These are phyloP conservation scores for Chaetorhynchus papuensis DNA, from an alignment of 2,113 vertebrate species.

Conservation along the genomic window DNA sequence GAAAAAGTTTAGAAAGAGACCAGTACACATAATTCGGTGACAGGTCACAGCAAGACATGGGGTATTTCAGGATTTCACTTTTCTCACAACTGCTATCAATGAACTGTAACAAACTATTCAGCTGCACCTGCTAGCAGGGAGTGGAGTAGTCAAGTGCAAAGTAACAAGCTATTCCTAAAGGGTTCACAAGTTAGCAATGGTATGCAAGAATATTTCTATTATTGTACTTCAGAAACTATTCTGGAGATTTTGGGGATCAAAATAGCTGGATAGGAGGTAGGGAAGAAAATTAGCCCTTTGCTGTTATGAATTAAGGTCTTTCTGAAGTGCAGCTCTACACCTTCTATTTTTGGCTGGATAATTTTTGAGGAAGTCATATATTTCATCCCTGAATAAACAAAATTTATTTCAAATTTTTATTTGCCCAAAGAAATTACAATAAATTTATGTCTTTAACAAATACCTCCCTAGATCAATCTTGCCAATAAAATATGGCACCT, in stretches of 20 bases:
- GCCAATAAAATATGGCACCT: neutral
- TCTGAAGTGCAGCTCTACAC: neutral
- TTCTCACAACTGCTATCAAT: neutral
- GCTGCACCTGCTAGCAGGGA: neutral
- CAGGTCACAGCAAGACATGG: neutral
- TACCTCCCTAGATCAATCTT: neutral
- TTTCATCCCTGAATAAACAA: neutral
- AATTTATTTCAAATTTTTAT: neutral
- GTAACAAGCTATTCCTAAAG: neutral
- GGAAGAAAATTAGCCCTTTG: neutral
- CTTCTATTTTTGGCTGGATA: neutral
- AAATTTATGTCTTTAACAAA: neutral
- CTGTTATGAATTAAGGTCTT: neutral
- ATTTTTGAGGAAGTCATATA: neutral
- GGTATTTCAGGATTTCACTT: neutral
- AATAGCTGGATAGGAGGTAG: neutral
- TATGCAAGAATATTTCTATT: neutral
- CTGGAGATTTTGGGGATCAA: neutral
- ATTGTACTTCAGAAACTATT: neutral
- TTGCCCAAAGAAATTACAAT: constrained; percentile 2
- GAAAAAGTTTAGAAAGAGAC: neutral
- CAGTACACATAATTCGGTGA: neutral
- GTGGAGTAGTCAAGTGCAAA: neutral
- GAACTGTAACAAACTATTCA: neutral
- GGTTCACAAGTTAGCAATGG: neutral